Evolutionary conservation across 2,797 vertebrate species (phyloP).

Genomic region (Cossypha polioptera): DNA sequence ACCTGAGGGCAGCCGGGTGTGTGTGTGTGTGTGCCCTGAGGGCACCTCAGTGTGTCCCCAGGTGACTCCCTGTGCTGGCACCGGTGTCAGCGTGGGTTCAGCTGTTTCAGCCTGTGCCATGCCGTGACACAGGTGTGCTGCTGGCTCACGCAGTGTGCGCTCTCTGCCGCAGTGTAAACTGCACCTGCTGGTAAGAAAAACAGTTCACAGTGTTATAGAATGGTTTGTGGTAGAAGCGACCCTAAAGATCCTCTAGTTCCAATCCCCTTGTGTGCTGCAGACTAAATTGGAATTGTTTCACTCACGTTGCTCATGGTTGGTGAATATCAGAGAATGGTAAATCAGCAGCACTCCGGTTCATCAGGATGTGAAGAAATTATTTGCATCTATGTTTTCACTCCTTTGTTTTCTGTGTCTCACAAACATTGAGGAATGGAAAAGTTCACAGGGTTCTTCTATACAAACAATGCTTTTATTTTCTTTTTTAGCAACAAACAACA

Average conservation of each 20-base stretch:
- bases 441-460: background rate
- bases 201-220: too few relatives aligned
- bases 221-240: background rate
- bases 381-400: background rate
- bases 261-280: rapidly evolving
- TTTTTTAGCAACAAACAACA: slow-evolving; percentile 87
- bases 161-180: rapidly evolving
- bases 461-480: background rate
- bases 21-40: too few relatives aligned
- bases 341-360: rapidly evolving
- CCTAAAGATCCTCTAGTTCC: background rate
- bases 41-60: background rate
- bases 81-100: rapidly evolving
- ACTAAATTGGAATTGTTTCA: background rate
- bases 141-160: rapidly evolving
- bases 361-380: background rate
- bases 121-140: rapidly evolving
- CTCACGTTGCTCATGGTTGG: rapidly evolving
- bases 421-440: background rate
- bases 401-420: background rate
- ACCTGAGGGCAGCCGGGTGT: too few relatives aligned
- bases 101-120: rapidly evolving
- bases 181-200: rapidly evolving
- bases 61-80: background rate
- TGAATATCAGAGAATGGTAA: rapidly evolving